Evolutionary conservation across 2,888 invertebrate species (phyloP).

Genomic region (Brenthis daphne): DNA sequence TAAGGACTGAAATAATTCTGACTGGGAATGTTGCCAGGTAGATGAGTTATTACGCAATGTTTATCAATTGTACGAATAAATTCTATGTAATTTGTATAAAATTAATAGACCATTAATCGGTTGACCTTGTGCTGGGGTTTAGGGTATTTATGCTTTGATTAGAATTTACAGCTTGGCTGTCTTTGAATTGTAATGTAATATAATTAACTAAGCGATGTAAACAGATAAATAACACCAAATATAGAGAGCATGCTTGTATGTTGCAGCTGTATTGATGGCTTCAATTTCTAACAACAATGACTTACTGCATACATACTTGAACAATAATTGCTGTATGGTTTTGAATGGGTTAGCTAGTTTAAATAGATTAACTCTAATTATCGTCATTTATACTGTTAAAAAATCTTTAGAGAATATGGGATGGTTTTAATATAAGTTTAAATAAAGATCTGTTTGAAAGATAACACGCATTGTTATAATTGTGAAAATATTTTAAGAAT

Average conservation of each 20-base stretch:
- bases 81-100: neutral
- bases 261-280: neutral
- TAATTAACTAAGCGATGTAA: neutral
- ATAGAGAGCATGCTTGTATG: neutral
- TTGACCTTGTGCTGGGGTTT: neutral
- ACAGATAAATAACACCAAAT: neutral
- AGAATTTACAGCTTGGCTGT: conserved; percentile 17
- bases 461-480: no score
- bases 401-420: no score
- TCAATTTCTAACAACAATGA: no score
- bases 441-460: no score
- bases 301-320: no score
- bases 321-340: no score
- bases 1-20: conserved; percentile 22
- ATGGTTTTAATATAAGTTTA: no score
- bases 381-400: no score
- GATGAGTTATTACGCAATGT: conserved; percentile 16
- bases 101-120: conserved; percentile 1
- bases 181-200: conserved; percentile 18
- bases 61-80: neutral
- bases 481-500: no score
- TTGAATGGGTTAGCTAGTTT: no score
- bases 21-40: conserved; percentile 29
- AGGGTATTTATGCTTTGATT: conserved; percentile 17
- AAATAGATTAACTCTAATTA: no score